Evolutionary conservation across 2,888 invertebrate species (phyloP), one percentile per base, ranked within the genome.

Genomic region (Melitaea athalia): DNA sequence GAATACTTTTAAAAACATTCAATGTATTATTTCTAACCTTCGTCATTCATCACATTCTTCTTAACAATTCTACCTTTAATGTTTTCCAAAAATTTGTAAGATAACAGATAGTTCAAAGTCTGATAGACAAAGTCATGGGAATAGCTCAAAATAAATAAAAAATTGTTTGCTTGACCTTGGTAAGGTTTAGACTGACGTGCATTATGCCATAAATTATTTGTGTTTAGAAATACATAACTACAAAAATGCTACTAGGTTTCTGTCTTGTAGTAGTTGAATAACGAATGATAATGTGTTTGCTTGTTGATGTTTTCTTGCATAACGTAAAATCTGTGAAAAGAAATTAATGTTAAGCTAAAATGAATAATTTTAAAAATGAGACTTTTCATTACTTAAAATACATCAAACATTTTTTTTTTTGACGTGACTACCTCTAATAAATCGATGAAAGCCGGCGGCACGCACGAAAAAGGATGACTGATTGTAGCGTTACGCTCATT

Each of bases 161-260:
- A n/a, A n/a, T 49, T 71, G 69, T 86, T 86, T 86, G 83, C 72
- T 75, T 78, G 87, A 81, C 89, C 90, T 90, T 90, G 90, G 77
- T 79, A 83, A 85, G 86, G 84, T 83, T 84, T 82, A 78, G 77
- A 74, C 79, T 73, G 76, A 80, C 78, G 75, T 68, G 74, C 74
- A 76, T 83, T 74, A 77, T 76, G 76, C 79, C 78, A 81, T 85
- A 85, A 85, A 87, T 78, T 75, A 83, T 83, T 81, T 84, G 64
- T 67, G 69, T 75, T 72, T 76, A 76, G 72, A 75, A 76, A 75
- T 68, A 74, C 55, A 73, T 75, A 24, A 24, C 80, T 80, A 78
- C 77, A 75, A 79, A 82, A 84, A 83, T 82, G 81, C 74, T 74
- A 72, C 74, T 78, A 84, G 85, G 86, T 86, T 85, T 86, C 82